phyloP scores from a whole-genome alignment of 2,888 invertebrate genomes.

The Tupiocoris notatus region DNA sequence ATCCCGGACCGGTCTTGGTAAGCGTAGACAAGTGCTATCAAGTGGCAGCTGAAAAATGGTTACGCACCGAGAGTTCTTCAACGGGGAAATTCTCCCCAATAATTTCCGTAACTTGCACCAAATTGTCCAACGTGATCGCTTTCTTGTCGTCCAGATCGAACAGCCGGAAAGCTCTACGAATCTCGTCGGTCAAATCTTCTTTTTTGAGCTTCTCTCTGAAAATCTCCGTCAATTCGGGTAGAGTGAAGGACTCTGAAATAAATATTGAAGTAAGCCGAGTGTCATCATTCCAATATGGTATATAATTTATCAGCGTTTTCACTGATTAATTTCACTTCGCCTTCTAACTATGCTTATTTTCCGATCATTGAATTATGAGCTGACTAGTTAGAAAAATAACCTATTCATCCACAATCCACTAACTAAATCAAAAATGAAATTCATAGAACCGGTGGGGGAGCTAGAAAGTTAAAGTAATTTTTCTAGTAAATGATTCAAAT shows the following conservation, averaged over 20 bases:
- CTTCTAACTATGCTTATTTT: too few relatives aligned
- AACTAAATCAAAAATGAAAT: too few relatives aligned
- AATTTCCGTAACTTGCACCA: constrained; percentile 17
- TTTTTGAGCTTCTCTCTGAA: constrained; percentile 19
- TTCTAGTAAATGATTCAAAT: too few relatives aligned
- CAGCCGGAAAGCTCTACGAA: constrained; percentile 27
- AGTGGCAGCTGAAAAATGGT: too few relatives aligned
- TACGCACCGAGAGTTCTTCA: constrained; percentile 32
- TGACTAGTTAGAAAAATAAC: too few relatives aligned
- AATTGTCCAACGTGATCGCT: constrained; percentile 20
- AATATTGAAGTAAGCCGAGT: background rate
- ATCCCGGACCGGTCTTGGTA: too few relatives aligned
- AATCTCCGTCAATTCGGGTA: constrained; percentile 2
- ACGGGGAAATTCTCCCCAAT: constrained; percentile 24
- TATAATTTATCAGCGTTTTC: background rate
- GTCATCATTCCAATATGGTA: background rate
- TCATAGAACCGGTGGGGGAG: too few relatives aligned
- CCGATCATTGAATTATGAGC: too few relatives aligned
- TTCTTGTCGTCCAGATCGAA: constrained; percentile 25
- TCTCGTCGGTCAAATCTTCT: constrained; percentile 29
- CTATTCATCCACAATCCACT: too few relatives aligned
- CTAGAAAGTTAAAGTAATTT: too few relatives aligned
- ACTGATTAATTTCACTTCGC: too few relatives aligned
- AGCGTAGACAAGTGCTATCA: too few relatives aligned
- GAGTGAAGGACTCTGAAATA: constrained; percentile 9